Base-by-base conservation (phyloP, 2,888 invertebrate genomes). In the Drosophila falleni region DNA sequence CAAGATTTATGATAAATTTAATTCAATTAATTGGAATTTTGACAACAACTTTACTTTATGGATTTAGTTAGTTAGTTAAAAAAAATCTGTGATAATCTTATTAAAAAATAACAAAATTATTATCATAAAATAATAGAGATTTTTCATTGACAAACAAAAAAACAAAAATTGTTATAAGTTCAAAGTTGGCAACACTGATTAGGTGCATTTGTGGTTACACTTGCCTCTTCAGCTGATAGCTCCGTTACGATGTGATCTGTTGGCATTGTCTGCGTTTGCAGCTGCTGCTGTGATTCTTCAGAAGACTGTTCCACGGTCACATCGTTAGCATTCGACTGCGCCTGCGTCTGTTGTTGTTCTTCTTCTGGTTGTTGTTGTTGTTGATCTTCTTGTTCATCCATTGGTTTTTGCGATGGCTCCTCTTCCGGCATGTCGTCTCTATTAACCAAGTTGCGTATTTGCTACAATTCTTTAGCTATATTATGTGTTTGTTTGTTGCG, bases 221-320 rank as follows among this genome's bases (percentile, higher is more conserved):
- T 95, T 94, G 96, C 97, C 96, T 97, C 97, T 93, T 97, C 97
- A 93, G 96, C 97, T 91, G 96, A 96, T 87, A 97, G 94, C 94
- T 97, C 97, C 93, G 96, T 96, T 71, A 58, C 61, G n/a, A 69
- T 55, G 35, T 47, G 44, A 6, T 60, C 60, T 59, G 58, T 42
- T 39, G 59, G 26, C 23, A 39, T 19, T 26, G 74, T 55, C 1
- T 46, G 50, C 19, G 35, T 1, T 35, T 33, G 56, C 37, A 65
- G 54, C 54, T 60, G 41, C 35, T 69, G 64, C 11, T 33, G 53
- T 26, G 26, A 10, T 26, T 67, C 55, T 42, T 61, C 62, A 6
- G 58, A n/a, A 6, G 58, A n/a, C 23, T 73, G 63, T n/a, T 70
- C 64, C 15, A 42, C 50, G 26, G 33, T 62, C 31, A 54, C 53